phyloP scores from a whole-genome alignment of 2,888 invertebrate genomes.

The Cylindroiulus punctatus region DNA sequence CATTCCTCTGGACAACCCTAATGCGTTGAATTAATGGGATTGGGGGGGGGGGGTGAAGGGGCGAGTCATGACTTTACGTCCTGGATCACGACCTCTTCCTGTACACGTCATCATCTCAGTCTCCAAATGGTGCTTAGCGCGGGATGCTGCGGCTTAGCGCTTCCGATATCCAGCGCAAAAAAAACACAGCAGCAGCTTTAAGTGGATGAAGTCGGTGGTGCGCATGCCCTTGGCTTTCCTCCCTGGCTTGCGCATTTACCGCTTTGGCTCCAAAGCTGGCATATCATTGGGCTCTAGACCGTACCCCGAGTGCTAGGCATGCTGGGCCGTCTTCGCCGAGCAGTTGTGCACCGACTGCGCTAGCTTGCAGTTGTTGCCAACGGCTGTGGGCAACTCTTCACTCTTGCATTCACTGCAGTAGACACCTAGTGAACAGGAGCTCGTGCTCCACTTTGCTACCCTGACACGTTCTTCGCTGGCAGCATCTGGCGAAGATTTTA shows the following conservation, averaged over 20 bases:
- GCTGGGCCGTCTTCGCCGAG: conserved; percentile 22
- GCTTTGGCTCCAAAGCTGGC: conserved; percentile 20
- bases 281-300: not conserved
- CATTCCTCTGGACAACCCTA: too few species aligned
- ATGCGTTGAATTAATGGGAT: too few species aligned
- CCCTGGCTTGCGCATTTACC: conserved; percentile 39
- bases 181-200: not conserved
- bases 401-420: conserved; percentile 10
- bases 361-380: conserved; percentile 37
- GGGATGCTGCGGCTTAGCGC: not conserved
- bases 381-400: conserved; percentile 8
- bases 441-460: not conserved
- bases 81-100: not conserved
- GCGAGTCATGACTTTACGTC: too few species aligned
- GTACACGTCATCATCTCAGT: not conserved
- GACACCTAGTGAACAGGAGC: not conserved
- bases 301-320: not conserved
- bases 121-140: not conserved
- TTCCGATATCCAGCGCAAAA: not conserved
- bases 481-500: conserved; percentile 4
- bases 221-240: conserved; percentile 36
- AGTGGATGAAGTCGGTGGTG: not conserved
- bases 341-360: not conserved
- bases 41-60: too few species aligned
- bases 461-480: conserved; percentile 1